Percentiles rank a stretch among this genome's conserved stretches.
These are phyloP conservation scores for Epinephelus lanceolatus DNA, from an alignment of 2,113 vertebrate genomes.

Conservation along the genomic window DNA sequence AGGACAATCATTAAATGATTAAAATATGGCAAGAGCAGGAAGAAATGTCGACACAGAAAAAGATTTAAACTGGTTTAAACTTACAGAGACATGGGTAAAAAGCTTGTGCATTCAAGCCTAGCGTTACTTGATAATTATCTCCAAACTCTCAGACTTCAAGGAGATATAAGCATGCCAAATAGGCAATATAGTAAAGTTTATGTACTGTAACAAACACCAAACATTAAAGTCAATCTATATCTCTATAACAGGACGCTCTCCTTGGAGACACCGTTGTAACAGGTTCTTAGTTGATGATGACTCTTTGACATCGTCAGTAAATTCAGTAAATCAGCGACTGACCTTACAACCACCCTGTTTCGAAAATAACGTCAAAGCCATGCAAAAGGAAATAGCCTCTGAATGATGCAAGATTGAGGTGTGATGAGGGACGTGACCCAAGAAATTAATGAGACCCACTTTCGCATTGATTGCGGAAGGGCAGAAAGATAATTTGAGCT, in stretches of 20 bases:
- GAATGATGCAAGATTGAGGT: conserved; percentile 37
- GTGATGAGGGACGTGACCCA: conserved; percentile 55
- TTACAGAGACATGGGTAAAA: background rate
- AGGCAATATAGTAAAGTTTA: background rate
- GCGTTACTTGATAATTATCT: background rate
- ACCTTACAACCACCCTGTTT: conserved; percentile 16
- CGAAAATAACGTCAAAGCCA: conserved; percentile 24
- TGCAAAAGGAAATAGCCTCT: conserved; percentile 31
- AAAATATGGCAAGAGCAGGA: background rate
- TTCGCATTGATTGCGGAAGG: conserved; percentile 63
- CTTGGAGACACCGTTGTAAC: background rate
- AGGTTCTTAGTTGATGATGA: conserved; percentile 1
- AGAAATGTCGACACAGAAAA: background rate
- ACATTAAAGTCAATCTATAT: conserved; percentile 4
- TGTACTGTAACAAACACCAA: background rate
- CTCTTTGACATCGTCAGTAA: conserved; percentile 21
- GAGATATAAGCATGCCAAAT: background rate
- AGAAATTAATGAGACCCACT: conserved; percentile 67
- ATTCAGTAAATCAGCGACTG: conserved; percentile 19
- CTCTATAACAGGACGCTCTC: background rate
- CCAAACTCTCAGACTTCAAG: background rate
- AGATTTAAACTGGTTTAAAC: background rate
- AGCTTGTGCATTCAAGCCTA: conserved; percentile 1
- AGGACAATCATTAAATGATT: conserved; percentile 9
- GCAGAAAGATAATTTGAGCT: conserved; percentile 65